Evolutionary conservation across 2,797 vertebrate species (phyloP).

Genomic region (Myotis findleyi): DNA sequence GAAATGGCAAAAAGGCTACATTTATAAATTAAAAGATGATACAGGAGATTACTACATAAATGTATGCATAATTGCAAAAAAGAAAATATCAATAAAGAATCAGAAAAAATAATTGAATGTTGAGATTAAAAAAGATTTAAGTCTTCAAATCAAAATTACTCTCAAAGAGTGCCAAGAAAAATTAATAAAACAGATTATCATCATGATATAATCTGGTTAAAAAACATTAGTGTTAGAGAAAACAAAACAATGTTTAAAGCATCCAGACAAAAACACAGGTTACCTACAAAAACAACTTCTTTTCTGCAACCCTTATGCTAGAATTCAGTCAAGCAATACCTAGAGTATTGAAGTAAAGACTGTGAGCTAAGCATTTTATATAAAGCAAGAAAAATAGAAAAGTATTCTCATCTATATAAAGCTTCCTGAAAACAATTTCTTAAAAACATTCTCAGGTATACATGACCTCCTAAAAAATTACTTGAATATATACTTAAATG

Average conservation of each 20-base stretch:
- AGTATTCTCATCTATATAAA: background rate
- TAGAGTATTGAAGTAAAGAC: background rate
- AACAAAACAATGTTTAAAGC: background rate
- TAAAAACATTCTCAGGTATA: background rate
- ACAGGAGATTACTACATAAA: background rate
- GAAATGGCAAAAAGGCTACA: background rate
- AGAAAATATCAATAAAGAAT: background rate
- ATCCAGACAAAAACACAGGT: background rate
- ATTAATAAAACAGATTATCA: background rate
- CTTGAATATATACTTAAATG: background rate
- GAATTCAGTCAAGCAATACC: background rate
- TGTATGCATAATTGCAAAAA: background rate
- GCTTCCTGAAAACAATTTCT: background rate
- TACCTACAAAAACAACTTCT: background rate
- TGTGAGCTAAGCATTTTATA: background rate
- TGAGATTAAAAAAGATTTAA: background rate
- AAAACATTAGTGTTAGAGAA: background rate
- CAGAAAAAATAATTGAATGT: background rate
- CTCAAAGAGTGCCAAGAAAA: background rate
- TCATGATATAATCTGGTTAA: background rate
- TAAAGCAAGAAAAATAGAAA: conserved; percentile 1
- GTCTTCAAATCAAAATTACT: background rate
- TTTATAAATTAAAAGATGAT: background rate
- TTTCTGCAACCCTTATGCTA: background rate
- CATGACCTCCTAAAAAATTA: background rate